A percentile compares a stretch with the other conserved stretches of the same genome.
phyloP scores from a whole-genome alignment of 2,888 invertebrate genomes.

The Conchocele bisecta region DNA sequence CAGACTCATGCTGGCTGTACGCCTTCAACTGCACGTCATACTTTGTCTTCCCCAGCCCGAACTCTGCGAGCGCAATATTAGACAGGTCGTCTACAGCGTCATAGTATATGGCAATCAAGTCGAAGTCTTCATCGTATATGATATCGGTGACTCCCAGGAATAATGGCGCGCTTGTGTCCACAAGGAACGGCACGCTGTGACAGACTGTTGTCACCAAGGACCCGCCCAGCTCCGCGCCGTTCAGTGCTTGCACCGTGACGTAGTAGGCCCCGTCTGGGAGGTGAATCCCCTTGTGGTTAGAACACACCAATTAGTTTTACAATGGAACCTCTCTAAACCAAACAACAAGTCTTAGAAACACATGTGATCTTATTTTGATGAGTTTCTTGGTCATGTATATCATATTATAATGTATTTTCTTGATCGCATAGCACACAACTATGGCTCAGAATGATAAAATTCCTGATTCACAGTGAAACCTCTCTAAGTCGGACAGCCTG shows the following conservation, averaged over 20 bases:
- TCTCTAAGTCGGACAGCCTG: too few relatives aligned
- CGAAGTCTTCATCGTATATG: conserved; percentile 66
- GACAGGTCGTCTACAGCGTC: conserved; percentile 51
- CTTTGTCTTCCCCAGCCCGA: conserved; percentile 65
- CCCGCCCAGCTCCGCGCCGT: conserved; percentile 60
- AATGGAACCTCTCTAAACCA: too few relatives aligned
- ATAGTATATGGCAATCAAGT: conserved; percentile 60
- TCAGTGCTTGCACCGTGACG: conserved; percentile 66
- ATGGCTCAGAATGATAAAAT: too few relatives aligned
- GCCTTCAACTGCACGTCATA: conserved; percentile 56
- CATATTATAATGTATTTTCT: too few relatives aligned
- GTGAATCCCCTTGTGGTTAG: conserved; percentile 52
- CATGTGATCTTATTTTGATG: too few relatives aligned
- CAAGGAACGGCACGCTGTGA: conserved; percentile 59
- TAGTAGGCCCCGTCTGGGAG: conserved; percentile 68
- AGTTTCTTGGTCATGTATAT: too few relatives aligned
- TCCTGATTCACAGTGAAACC: too few relatives aligned
- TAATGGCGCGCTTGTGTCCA: conserved; percentile 64
- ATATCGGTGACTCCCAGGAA: conserved; percentile 56
- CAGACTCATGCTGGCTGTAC: conserved; percentile 51
- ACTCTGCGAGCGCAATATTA: conserved; percentile 54
- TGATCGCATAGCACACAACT: too few relatives aligned
- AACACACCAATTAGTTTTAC: too few relatives aligned
- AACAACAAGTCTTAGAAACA: too few relatives aligned
- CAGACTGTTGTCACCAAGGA: conserved; percentile 68